Percentiles rank a stretch among this genome's conserved stretches.
Evolutionary conservation across 2,888 invertebrate species (phyloP).

Genomic region (Scaptomyza cyrtandrae): DNA sequence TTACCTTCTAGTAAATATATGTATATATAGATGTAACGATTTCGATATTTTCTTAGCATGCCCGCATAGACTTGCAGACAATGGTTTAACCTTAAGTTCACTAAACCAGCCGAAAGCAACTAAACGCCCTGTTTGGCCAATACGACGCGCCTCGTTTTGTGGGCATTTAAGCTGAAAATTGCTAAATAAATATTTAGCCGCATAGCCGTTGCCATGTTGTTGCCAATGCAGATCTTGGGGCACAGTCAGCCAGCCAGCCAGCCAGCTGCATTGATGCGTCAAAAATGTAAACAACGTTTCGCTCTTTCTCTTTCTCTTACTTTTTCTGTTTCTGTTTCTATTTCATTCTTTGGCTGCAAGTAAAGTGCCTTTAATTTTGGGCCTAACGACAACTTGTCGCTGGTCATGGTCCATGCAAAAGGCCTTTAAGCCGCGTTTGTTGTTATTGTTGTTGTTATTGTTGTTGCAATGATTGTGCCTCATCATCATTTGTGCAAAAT

Average conservation of each 20-base stretch:
- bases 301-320: constrained; percentile 3
- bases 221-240: constrained; percentile 48
- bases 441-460: constrained; percentile 9
- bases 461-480: constrained; percentile 44
- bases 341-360: constrained; percentile 45
- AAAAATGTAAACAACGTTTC: constrained; percentile 12
- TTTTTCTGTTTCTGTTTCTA: constrained; percentile 15
- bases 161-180: constrained; percentile 81
- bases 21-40: background rate
- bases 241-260: constrained; percentile 17
- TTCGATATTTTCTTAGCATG: background rate
- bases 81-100: constrained; percentile 31
- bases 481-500: constrained; percentile 76
- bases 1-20: background rate
- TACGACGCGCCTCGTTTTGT: constrained; percentile 40
- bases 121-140: constrained; percentile 19
- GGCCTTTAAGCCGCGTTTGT: constrained; percentile 35
- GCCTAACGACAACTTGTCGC: constrained; percentile 77
- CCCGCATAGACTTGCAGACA: background rate
- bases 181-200: constrained; percentile 77
- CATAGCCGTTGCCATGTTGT: constrained; percentile 40
- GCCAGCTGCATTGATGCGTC: constrained; percentile 69
- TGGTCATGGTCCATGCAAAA: constrained; percentile 61
- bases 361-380: constrained; percentile 77
- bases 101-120: constrained; percentile 2